Evolutionary conservation across 2,888 invertebrate species (phyloP), one percentile per base, ranked within the genome.

Genomic region (Adelphocoris suturalis): DNA sequence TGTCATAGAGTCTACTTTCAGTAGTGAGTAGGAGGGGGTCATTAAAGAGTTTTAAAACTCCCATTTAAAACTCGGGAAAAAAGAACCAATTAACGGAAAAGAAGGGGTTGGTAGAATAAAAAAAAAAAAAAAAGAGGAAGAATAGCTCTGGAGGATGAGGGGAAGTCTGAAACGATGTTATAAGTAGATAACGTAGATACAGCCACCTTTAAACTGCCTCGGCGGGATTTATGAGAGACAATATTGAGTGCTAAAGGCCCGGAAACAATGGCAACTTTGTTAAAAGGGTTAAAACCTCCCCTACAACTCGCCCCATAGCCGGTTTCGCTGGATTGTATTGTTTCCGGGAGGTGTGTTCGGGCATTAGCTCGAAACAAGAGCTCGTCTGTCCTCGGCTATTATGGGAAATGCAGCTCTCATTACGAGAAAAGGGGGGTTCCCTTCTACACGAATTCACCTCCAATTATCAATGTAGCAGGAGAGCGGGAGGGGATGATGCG

Each of bases 181-280:
- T 82, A 82, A 82, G 82, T 82, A 82, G 82, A 82, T 82, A 82
- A 52, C 82, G 52, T 47, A 82, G 47, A 82, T 78, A 82, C 47
- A 82, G 52, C 55, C 37, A 85, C 85, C 85, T 85, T 85, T 86
- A 75, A 86, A 75, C 86, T 86, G 48, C 86, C 68, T 47, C 75
- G 75, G 75, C 61, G 16, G 68, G 86, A 86, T 86, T 86, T 86
- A 86, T 86, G 75, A 48, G 47, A n/a, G 75, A 75, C 75, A 75
- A 86, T 75, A 61, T 86, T 86, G 86, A 86, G 86, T 61, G 86
- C 75, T 48, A 47, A 75, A 86, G 86, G 75, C 23, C n/a, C 28
- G 86, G 27, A 86, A 37, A 86, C 86, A 86, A 86, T 75, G 75
- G 86, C 68, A 75, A 86, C 86, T 46, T 75, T 75, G 86, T 86